Percentiles rank a stretch among this genome's conserved stretches.
Evolutionary conservation across 2,797 vertebrate genomes (phyloP).

Genomic region (Semotilus atromaculatus): DNA sequence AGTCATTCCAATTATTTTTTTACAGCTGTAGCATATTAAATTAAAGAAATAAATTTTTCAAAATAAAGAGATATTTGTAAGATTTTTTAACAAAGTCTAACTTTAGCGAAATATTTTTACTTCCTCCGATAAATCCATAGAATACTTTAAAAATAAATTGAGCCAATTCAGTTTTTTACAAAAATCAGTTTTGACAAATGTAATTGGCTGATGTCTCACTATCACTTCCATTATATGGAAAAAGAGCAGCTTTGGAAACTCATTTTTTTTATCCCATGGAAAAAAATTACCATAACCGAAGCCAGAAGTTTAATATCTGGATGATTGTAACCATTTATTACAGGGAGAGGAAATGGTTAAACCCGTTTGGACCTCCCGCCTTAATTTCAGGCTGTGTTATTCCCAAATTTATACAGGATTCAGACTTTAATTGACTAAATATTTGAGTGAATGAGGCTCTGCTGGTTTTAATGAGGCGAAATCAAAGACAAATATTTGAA

Average conservation of each 20-base stretch:
- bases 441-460: constrained; percentile 36
- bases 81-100: not conserved
- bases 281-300: no score
- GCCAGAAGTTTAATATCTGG: not conserved
- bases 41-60: not conserved
- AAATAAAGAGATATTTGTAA: not conserved
- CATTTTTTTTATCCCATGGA: accelerated
- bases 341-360: not conserved
- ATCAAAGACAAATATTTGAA: constrained; percentile 33
- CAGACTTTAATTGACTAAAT: constrained; percentile 37
- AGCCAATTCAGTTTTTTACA: not conserved
- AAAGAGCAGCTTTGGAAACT: not conserved
- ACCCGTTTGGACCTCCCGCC: not conserved
- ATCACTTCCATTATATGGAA: not conserved
- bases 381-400: not conserved
- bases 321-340: no score
- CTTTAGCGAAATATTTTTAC: not conserved
- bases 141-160: no score
- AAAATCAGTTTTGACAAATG: not conserved
- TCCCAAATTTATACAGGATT: not conserved
- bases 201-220: not conserved
- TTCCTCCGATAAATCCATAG: not conserved
- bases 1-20: not conserved
- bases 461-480: constrained; percentile 13
- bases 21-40: not conserved